phyloP scores from a whole-genome alignment of 2,797 vertebrate genomes.

The Sylvilagus floridanus region DNA sequence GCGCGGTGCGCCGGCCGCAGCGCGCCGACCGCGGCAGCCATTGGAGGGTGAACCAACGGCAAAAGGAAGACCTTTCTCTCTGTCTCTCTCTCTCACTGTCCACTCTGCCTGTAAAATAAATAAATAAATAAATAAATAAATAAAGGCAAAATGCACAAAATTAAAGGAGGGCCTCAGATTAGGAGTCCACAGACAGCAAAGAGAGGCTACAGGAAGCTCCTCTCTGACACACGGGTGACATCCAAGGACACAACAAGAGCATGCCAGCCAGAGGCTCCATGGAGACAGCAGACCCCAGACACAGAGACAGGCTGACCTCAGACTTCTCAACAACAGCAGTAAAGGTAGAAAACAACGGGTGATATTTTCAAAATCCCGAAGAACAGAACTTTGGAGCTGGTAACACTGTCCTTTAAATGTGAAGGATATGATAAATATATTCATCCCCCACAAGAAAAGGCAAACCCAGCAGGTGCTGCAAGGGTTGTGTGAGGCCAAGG shows the following conservation, averaged over 20 bases:
- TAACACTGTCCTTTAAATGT: background rate
- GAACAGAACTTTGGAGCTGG: background rate
- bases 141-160: background rate
- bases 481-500: background rate
- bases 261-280: background rate
- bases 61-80: too few relatives aligned
- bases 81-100: too few relatives aligned
- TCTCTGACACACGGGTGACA: background rate
- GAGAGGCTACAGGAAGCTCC: too few relatives aligned
- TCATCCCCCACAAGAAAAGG: background rate
- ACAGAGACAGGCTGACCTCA: background rate
- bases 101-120: too few relatives aligned
- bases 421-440: background rate
- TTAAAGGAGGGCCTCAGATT: background rate
- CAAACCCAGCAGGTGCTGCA: background rate
- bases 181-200: too few relatives aligned
- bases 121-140: too few relatives aligned
- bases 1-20: too few relatives aligned
- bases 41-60: too few relatives aligned
- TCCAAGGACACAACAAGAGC: too few relatives aligned
- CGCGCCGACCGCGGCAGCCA: too few relatives aligned
- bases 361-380: background rate
- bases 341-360: background rate
- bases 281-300: background rate
- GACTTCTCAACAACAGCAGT: background rate